phyloP scores from a whole-genome alignment of 2,113 vertebrate species.

The Pandion haliaetus region DNA sequence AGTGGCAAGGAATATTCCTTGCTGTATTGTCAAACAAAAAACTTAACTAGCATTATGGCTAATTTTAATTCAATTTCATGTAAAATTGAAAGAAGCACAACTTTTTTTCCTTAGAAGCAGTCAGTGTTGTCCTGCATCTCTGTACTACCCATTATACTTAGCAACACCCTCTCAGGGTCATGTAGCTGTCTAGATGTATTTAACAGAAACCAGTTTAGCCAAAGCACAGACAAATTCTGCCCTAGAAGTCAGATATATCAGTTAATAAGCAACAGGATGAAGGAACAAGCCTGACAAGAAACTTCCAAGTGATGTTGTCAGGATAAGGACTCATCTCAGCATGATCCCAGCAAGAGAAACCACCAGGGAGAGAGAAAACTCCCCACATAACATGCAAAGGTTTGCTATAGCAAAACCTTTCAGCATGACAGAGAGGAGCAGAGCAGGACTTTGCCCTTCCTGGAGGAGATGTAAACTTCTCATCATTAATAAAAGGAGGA shows the following conservation, averaged over 20 bases:
- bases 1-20: not conserved
- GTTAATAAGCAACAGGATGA: not conserved
- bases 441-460: not conserved
- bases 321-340: not conserved
- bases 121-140: not conserved
- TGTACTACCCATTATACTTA: not conserved
- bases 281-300: not conserved
- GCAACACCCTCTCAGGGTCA: not conserved
- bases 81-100: not conserved
- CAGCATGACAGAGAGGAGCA: not conserved
- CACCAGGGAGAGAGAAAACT: not conserved
- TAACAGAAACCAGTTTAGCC: not conserved
- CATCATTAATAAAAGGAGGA: not conserved
- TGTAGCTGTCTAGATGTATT: not conserved
- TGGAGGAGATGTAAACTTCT: not conserved
- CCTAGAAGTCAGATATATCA: not conserved
- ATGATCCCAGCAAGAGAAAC: not conserved
- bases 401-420: not conserved
- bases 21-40: not conserved
- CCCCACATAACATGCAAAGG: accelerated
- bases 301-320: not conserved
- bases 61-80: not conserved
- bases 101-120: not conserved
- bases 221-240: not conserved
- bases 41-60: not conserved